Conservation (phyloP, 2,888 invertebrate species). For the Agrilus cyanescens region DNA sequence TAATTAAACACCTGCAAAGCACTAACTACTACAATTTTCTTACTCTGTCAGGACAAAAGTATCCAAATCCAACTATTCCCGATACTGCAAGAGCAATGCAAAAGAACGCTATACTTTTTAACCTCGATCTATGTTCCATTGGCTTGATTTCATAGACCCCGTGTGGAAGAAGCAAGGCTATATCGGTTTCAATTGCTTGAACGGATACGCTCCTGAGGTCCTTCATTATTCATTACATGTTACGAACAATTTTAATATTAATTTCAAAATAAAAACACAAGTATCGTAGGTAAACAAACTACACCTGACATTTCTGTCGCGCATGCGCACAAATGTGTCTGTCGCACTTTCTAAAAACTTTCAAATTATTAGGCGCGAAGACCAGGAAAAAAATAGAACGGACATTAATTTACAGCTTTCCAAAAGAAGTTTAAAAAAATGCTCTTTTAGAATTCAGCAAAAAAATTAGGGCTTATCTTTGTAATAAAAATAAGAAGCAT, state of each 20-base stretch:
- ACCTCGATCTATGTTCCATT: conserved; percentile 72
- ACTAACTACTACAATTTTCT: conserved; percentile 25
- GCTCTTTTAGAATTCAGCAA: no score
- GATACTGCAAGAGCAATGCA: conserved; percentile 72
- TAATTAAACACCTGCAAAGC: conserved; percentile 8
- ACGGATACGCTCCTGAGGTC: conserved; percentile 55
- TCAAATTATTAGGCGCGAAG: no score
- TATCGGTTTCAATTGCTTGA: conserved; percentile 70
- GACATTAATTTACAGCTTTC: no score
- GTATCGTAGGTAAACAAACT: not conserved
- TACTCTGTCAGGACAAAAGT: conserved; percentile 81
- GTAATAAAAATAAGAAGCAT: no score
- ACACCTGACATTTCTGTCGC: not conserved
- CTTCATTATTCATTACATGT: conserved; percentile 32
- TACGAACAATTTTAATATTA: conserved; percentile 5
- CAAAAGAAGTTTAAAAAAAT: no score
- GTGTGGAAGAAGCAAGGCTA: conserved; percentile 64
- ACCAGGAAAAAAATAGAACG: no score
- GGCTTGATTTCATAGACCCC: conserved; percentile 70
- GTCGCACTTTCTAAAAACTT: no score
- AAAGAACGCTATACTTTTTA: conserved; percentile 68
- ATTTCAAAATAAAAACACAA: conserved; percentile 2
- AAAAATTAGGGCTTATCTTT: no score
- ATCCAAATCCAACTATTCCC: conserved; percentile 81
- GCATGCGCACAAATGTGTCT: no score